These are phyloP conservation scores for Standfussiana lucernea DNA, from an alignment of 2,888 invertebrate genomes.

Conservation along the genomic window DNA sequence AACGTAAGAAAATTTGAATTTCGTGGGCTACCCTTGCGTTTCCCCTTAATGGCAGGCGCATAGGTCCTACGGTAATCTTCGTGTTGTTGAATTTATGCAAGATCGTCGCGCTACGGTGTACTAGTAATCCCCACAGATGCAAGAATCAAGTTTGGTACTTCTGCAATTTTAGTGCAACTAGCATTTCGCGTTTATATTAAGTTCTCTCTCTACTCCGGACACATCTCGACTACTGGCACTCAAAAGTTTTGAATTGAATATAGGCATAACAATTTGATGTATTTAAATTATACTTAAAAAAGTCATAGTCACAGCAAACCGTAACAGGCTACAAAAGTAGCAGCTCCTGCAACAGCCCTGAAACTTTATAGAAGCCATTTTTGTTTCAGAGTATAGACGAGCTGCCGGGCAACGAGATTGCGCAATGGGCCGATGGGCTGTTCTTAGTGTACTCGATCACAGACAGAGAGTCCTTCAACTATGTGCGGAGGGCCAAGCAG, in stretches of 20 bases:
- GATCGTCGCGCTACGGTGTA: too few species aligned
- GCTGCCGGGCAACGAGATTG: conserved; percentile 93
- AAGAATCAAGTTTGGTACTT: too few species aligned
- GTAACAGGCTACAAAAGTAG: background rate
- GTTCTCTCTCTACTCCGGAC: too few species aligned
- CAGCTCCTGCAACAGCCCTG: background rate
- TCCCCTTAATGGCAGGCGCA: too few species aligned
- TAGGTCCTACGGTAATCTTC: too few species aligned
- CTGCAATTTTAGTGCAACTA: too few species aligned
- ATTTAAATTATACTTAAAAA: background rate
- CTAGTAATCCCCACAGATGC: too few species aligned
- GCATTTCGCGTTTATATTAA: too few species aligned
- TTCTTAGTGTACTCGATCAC: conserved; percentile 97
- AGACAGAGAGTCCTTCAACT: conserved; percentile 96
- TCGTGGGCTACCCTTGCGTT: too few species aligned
- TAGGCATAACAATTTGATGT: background rate
- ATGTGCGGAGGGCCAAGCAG: conserved; percentile 94
- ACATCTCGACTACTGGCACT: too few species aligned
- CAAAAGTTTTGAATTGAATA: background rate
- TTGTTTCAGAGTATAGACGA: conserved; percentile 92
- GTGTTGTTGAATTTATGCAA: too few species aligned
- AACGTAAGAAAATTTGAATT: too few species aligned
- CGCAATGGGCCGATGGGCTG: conserved; percentile 97
- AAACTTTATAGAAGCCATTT: background rate
- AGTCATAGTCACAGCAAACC: background rate